These are phyloP conservation scores for Arothron firmamentum DNA, from an alignment of 2,113 vertebrate genomes.

Conservation along the genomic window DNA sequence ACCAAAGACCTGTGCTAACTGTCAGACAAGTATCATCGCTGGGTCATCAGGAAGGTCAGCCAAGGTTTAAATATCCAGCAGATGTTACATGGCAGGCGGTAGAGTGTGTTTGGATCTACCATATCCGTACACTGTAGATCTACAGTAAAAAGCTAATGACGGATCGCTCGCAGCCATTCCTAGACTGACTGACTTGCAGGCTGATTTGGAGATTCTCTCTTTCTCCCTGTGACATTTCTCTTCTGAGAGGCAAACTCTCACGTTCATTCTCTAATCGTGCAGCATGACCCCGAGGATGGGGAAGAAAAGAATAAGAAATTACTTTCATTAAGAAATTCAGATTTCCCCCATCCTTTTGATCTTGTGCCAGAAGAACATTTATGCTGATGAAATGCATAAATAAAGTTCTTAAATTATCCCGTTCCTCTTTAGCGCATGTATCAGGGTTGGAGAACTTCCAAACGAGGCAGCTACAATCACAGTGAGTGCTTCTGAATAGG, in stretches of 20 bases:
- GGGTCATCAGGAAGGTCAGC: no score
- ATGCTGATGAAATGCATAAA: conserved; percentile 84
- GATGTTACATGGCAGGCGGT: background rate
- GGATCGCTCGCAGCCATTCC: conserved; percentile 62
- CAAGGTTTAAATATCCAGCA: conserved; percentile 2
- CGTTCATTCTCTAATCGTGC: conserved; percentile 73
- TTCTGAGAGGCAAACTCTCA: conserved; percentile 63
- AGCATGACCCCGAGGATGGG: conserved; percentile 77
- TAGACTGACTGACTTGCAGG: conserved; percentile 66
- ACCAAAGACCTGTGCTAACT: no score
- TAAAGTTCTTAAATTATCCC: conserved; percentile 80
- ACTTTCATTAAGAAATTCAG: conserved; percentile 84
- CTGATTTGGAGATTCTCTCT: conserved; percentile 54
- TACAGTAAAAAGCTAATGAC: conserved; percentile 10
- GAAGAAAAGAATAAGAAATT: conserved; percentile 79
- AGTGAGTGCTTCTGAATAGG: conserved; percentile 70
- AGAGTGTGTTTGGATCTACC: conserved; percentile 7
- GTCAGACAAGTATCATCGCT: no score
- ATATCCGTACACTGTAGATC: background rate
- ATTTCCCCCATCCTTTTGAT: conserved; percentile 80
- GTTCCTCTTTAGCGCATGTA: conserved; percentile 69
- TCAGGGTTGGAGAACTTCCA: conserved; percentile 78
- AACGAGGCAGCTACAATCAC: conserved; percentile 76
- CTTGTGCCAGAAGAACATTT: conserved; percentile 82
- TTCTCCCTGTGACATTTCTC: conserved; percentile 57